Evolutionary conservation across 2,113 vertebrate species (phyloP), one percentile per base, ranked within the genome.

Genomic region (Alaudala cheleensis): DNA sequence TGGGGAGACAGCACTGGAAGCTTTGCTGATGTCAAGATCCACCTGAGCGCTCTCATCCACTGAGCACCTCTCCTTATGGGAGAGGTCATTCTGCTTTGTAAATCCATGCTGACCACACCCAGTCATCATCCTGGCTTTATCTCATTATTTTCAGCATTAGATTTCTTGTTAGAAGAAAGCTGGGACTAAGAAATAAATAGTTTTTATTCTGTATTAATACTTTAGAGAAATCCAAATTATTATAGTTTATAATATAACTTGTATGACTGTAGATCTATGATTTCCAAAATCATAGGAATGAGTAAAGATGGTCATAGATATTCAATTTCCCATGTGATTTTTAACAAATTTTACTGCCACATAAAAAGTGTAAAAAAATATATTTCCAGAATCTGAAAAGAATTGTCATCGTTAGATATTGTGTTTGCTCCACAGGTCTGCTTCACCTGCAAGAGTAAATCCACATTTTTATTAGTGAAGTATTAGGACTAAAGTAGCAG

Each of bases 91-190:
- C 37, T 39, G 15, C 29, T 71, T 26, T 54, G 14, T 26, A 58
- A 83, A 73, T 33, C 47, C 21, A 1, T 70, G 54, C 42, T 66
- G 24, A 12, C 17, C 56, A 2, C 25, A 65, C 42, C 45, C 10
- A 69, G 0, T 18, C 45, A 22, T 8, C 56, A n/a, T 12, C 11
- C 12, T 66, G 39, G 0, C 31, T 69, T 73, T 4, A 29, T 24
- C 60, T 62, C 5, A 1, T 67, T 65, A 14, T 40, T 79, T 42
- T 19, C 33, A 39, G 29, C 25, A 10, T 22, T 65, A 37, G 37
- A 37, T 10, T 37, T 18, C 51, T 78, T 9, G 8, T 22, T 23
- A 47, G 26, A 85, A 73, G 79, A 74, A 44, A 26, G 12, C 1
- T 44, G 12, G 76, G 34, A 9, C 8, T 56, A 31, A 40, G 37